These are phyloP conservation scores for Nomada ruficornis DNA, from an alignment of 2,888 invertebrate genomes.

Conservation along the genomic window DNA sequence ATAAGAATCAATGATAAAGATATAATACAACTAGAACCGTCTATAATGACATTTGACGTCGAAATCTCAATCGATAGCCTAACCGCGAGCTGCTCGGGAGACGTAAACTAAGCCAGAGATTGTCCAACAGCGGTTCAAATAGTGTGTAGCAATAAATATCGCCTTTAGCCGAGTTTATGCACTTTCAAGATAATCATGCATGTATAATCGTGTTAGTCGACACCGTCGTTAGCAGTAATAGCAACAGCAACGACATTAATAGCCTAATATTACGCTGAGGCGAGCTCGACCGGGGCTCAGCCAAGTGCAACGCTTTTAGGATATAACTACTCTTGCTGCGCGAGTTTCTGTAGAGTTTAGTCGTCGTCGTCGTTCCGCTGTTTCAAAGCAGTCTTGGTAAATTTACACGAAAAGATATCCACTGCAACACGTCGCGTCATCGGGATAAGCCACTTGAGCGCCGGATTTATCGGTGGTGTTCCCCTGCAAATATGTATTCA, in stretches of 20 bases:
- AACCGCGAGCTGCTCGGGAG: not conserved
- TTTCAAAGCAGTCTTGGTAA: slow-evolving; percentile 5
- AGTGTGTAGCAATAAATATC: slow-evolving; percentile 29
- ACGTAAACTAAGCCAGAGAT: not conserved
- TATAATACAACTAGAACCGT: no score
- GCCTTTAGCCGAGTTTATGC: slow-evolving; percentile 28
- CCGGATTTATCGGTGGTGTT: slow-evolving; percentile 26
- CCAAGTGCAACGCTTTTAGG: slow-evolving; percentile 56
- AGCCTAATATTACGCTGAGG: slow-evolving; percentile 57
- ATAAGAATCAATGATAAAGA: no score
- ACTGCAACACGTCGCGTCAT: not conserved
- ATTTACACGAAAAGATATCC: slow-evolving; percentile 35
- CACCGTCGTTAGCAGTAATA: slow-evolving; percentile 58
- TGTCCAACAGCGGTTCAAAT: not conserved
- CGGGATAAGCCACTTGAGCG: not conserved
- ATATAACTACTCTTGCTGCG: slow-evolving; percentile 43
- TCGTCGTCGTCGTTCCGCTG: slow-evolving; percentile 24
- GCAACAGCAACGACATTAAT: slow-evolving; percentile 64
- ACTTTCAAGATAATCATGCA: slow-evolving; percentile 54
- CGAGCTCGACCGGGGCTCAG: slow-evolving; percentile 41
- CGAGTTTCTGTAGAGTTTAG: slow-evolving; percentile 47
- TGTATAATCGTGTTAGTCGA: slow-evolving; percentile 60
- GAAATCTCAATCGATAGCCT: no score
- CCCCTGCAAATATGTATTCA: not conserved
- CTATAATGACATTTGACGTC: not conserved